phyloP scores from a whole-genome alignment of 1,140 invertebrate species.

The Colletes latitarsis region DNA sequence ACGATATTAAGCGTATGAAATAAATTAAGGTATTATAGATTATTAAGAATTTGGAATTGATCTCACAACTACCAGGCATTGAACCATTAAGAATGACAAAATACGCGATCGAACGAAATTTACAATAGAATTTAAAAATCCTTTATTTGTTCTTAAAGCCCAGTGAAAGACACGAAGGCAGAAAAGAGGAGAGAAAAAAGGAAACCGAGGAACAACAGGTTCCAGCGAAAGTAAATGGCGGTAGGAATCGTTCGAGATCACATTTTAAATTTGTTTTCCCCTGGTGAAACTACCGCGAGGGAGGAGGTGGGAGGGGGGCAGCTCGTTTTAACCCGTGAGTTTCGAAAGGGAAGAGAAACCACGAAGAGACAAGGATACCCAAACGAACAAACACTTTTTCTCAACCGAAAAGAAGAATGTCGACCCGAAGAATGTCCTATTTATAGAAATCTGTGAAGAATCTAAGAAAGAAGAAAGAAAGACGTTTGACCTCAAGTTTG shows the following conservation, averaged over 20 bases:
- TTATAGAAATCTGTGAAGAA: neutral
- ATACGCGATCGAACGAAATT: neutral
- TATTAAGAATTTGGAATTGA: no score
- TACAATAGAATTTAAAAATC: neutral
- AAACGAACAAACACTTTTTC: neutral
- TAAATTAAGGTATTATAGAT: no score
- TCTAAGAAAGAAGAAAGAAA: neutral
- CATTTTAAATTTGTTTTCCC: constrained; percentile 57
- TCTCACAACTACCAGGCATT: no score
- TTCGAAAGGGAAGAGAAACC: neutral
- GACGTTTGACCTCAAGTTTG: neutral
- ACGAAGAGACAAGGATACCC: neutral
- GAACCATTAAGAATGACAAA: neutral
- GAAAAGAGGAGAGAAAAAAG: neutral
- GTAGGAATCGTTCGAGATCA: constrained; percentile 42
- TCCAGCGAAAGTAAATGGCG: constrained; percentile 56
- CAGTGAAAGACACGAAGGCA: neutral
- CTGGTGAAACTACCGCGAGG: constrained; percentile 8
- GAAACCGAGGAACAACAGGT: constrained; percentile 28
- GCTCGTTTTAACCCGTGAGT: constrained; percentile 18
- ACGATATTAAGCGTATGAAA: no score
- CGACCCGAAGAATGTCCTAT: neutral
- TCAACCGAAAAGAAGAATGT: neutral
- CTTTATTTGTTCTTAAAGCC: neutral
- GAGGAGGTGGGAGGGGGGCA: neutral